Percentiles rank a stretch among this genome's conserved stretches.
Conservation (phyloP, 2,888 invertebrate species). For the Hypena proboscidalis region DNA sequence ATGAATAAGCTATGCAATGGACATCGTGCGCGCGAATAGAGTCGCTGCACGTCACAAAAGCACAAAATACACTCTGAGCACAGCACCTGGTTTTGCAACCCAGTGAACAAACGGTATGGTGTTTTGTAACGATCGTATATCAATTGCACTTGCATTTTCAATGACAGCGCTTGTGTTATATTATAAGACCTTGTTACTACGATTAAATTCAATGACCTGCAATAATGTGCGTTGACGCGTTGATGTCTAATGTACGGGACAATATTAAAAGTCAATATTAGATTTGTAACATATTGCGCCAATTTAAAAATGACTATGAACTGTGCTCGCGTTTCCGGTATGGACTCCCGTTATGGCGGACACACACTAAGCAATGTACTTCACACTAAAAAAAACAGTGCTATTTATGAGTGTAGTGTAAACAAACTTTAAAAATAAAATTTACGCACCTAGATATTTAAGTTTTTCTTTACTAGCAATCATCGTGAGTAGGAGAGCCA, state of each 20-base stretch:
- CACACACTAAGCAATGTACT: slow-evolving; percentile 78
- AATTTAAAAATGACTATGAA: slow-evolving; percentile 49
- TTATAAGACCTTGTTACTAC: slow-evolving; percentile 56
- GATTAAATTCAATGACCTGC: slow-evolving; percentile 56
- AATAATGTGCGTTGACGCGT: slow-evolving; percentile 61
- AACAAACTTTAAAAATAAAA: slow-evolving; percentile 46
- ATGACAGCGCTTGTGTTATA: slow-evolving; percentile 69
- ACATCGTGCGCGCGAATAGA: slow-evolving; percentile 49
- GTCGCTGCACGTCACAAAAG: slow-evolving; percentile 51
- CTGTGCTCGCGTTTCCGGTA: slow-evolving; percentile 46
- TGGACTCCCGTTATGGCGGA: slow-evolving; percentile 70
- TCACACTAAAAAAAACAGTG: slow-evolving; percentile 70
- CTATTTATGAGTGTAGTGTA: slow-evolving; percentile 60
- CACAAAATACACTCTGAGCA: slow-evolving; percentile 51
- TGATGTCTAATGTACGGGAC: slow-evolving; percentile 69
- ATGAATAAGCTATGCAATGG: slow-evolving; percentile 63
- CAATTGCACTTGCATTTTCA: slow-evolving; percentile 55
- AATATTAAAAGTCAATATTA: slow-evolving; percentile 30
- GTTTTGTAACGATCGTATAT: slow-evolving; percentile 40
- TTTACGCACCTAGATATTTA: slow-evolving; percentile 90
- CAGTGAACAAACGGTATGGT: slow-evolving; percentile 52
- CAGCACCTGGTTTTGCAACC: slow-evolving; percentile 51
- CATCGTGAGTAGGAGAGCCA: slow-evolving; percentile 92
- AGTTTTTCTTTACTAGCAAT: slow-evolving; percentile 93
- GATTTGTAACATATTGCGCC: slow-evolving; percentile 22